Evolutionary conservation across 2,888 invertebrate species (phyloP).

Genomic region (Amaurobius ferox): DNA sequence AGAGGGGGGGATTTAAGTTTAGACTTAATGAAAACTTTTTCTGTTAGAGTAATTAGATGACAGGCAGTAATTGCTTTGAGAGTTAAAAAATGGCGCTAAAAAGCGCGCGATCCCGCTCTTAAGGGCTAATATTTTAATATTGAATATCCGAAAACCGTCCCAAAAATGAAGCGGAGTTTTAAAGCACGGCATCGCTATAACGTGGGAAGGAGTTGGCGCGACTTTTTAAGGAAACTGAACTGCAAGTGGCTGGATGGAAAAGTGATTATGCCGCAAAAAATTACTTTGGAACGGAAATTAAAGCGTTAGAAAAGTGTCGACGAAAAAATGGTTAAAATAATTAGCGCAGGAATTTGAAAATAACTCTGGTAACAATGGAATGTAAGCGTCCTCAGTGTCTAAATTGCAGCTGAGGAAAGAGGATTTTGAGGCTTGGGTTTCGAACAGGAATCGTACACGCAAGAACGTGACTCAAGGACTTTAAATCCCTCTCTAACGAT

Average conservation of each 20-base stretch:
- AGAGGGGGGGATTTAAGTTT: not conserved
- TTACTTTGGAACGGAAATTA: not conserved
- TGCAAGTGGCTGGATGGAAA: not conserved
- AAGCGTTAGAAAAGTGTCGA: not conserved
- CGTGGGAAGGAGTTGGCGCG: not conserved
- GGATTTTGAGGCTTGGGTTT: too few relatives aligned
- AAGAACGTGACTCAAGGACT: too few relatives aligned
- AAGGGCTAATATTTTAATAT: not conserved
- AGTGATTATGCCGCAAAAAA: not conserved
- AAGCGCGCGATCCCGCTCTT: not conserved
- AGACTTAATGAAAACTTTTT: slow-evolving; percentile 9
- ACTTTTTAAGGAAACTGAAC: too few relatives aligned
- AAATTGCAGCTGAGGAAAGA: too few relatives aligned
- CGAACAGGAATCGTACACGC: too few relatives aligned
- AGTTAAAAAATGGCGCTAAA: not conserved
- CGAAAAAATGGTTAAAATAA: not conserved
- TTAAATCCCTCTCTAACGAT: too few relatives aligned
- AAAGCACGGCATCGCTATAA: not conserved
- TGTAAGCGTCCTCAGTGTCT: too few relatives aligned
- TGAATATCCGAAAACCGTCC: not conserved
- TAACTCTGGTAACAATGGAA: too few relatives aligned
- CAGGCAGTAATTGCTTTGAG: slow-evolving; percentile 7
- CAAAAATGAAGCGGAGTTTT: not conserved
- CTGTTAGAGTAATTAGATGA: not conserved
- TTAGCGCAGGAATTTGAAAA: not conserved